Conservation (phyloP, 2,888 invertebrate genomes). For the Desoria tigrina region DNA sequence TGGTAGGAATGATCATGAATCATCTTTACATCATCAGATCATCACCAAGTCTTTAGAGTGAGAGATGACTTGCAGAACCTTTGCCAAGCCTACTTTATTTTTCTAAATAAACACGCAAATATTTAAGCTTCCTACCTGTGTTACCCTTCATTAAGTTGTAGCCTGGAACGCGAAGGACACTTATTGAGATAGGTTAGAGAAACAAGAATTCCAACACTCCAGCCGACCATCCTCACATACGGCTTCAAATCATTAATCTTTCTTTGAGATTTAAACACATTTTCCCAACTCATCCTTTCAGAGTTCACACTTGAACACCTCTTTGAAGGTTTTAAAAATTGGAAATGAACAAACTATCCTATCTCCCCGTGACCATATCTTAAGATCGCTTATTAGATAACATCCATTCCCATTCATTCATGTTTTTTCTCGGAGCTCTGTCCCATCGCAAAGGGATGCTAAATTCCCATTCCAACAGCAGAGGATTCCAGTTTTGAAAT, state of each 20-base stretch:
- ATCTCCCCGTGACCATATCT: conserved; percentile 6
- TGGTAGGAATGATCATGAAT: no score
- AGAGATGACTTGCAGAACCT: no score
- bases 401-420: conserved; percentile 4
- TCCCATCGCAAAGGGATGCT: background rate
- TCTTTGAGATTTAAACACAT: conserved; percentile 14
- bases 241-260: conserved; percentile 18
- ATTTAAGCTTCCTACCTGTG: no score
- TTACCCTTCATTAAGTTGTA: no score
- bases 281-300: conserved; percentile 12
- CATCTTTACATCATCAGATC: no score
- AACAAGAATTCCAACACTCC: background rate
- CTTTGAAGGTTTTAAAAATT: conserved; percentile 5
- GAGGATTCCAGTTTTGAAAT: background rate
- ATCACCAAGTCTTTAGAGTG: no score
- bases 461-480: background rate
- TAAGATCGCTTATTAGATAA: conserved; percentile 16
- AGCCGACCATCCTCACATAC: conserved; percentile 6
- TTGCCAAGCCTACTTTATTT: no score
- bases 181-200: background rate
- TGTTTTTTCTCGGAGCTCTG: background rate
- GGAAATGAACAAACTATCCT: background rate
- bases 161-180: no score
- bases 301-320: conserved; percentile 21
- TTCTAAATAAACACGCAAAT: no score